These are phyloP conservation scores for Drosophila algonquin DNA, from an alignment of 2,888 invertebrate species.

Conservation along the genomic window DNA sequence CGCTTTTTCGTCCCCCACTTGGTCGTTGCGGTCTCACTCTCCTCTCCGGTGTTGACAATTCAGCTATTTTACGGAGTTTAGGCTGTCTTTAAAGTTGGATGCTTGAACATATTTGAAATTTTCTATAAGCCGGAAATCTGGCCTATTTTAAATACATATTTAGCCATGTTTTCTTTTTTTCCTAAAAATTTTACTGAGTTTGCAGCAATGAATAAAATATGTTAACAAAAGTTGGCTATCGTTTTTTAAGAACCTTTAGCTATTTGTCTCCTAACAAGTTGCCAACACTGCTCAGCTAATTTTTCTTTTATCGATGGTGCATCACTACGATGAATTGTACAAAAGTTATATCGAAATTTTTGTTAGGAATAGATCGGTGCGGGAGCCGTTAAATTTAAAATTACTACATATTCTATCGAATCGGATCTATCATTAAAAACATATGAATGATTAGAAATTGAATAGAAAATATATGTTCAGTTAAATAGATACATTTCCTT, in stretches of 20 bases:
- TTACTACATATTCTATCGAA: no score
- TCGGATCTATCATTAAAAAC: no score
- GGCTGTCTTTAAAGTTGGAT: not conserved
- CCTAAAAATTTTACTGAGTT: not conserved
- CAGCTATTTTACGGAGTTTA: not conserved
- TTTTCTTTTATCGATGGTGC: not conserved
- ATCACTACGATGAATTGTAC: not conserved
- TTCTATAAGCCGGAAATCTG: not conserved
- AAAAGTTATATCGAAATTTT: no score
- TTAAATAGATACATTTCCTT: no score
- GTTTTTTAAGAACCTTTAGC: no score
- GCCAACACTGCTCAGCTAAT: not conserved
- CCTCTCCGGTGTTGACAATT: not conserved
- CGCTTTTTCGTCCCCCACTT: not conserved
- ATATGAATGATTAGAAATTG: no score
- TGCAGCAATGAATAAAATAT: not conserved
- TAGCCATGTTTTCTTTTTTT: not conserved
- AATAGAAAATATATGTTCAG: no score
- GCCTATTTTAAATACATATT: not conserved
- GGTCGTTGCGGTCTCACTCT: not conserved
- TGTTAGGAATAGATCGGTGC: no score
- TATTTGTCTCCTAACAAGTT: not conserved
- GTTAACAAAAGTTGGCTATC: no score
- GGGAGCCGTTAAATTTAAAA: no score
- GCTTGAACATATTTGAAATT: not conserved